phyloP scores from a whole-genome alignment of 2,888 invertebrate genomes.

The Drosophila quasianomalipes region DNA sequence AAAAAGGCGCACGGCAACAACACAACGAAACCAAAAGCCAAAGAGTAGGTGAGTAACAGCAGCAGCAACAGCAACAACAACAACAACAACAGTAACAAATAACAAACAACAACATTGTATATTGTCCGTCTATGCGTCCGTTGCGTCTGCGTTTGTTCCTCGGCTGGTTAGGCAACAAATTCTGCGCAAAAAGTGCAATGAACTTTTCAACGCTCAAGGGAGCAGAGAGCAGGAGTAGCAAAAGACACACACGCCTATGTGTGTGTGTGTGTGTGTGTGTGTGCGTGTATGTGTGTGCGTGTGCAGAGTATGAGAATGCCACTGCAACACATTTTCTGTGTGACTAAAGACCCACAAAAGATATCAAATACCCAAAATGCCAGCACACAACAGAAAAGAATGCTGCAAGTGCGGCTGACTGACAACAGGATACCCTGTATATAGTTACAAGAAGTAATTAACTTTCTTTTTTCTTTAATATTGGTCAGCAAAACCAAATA shows the following conservation, averaged over 20 bases:
- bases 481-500: neutral
- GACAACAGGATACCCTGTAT: constrained; percentile 34
- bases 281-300: constrained; percentile 12
- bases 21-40: constrained; percentile 61
- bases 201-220: constrained; percentile 67
- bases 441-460: neutral
- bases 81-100: constrained; percentile 19
- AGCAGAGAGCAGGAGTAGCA: constrained; percentile 42
- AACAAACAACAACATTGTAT: constrained; percentile 34
- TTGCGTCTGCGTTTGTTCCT: constrained; percentile 73
- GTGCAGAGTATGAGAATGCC: constrained; percentile 46
- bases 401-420: neutral
- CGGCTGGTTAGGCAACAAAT: constrained; percentile 80
- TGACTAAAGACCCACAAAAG: constrained; percentile 67
- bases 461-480: neutral
- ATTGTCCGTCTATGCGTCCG: constrained; percentile 69
- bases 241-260: constrained; percentile 18
- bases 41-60: constrained; percentile 70
- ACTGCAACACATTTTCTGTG: constrained; percentile 54
- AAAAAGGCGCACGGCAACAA: constrained; percentile 64
- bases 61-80: constrained; percentile 37
- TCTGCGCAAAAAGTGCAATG: constrained; percentile 79
- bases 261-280: constrained; percentile 11
- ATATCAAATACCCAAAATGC: constrained; percentile 71
- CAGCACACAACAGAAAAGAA: constrained; percentile 24